Base-by-base conservation (phyloP, 2,888 invertebrate genomes). In the Enchytraeus crypticus region DNA sequence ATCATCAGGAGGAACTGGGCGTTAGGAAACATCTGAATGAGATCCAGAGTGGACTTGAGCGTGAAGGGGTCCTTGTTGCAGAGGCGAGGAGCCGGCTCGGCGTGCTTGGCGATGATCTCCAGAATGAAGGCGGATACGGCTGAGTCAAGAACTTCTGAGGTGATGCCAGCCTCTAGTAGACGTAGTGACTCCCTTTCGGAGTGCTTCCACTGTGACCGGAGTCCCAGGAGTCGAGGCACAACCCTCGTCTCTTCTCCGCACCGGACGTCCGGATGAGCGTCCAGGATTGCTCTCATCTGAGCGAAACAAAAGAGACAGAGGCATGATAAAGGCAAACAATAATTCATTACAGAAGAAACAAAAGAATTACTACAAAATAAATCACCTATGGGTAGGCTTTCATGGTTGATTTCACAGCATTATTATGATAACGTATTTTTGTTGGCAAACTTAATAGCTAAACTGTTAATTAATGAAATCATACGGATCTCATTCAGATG, bases 31-130 rank as follows among this genome's bases (percentile, higher is more conserved):
- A 98, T 84, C 77, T 91, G 89, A 66, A 90, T 85, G 72, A 99
- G 87, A 80, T 92, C 97, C 58, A 88, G 87, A 75, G 93, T 93
- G 85, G 93, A 93, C 82, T 96, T 96, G 70, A 98, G 85, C 61
- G 95, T 95, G 70, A 98, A 87, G 57, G 98, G 98, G 82, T 98
- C 98, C 82, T 98, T 98, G 84, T 98, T 98, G 84, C 98, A 98
- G 66, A 97, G 85, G 57, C 95, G 84, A 64, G 90, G 87, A 58
- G 97, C 96, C 32, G 92, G 88, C 74, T 92, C 92, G 49, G 97
- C 97, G 81, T 98, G 76, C 54, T 72, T 71, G 43, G 72, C 74
- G 29, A 74, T 73, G 75, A 95, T 89, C 82, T 96, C 95, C 67
- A 96, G 82, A 74, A 95, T 92, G 82, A 98, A 98, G 53, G 96